Evolutionary conservation across 2,797 vertebrate species (phyloP).

Genomic region (Chrosomus eos): DNA sequence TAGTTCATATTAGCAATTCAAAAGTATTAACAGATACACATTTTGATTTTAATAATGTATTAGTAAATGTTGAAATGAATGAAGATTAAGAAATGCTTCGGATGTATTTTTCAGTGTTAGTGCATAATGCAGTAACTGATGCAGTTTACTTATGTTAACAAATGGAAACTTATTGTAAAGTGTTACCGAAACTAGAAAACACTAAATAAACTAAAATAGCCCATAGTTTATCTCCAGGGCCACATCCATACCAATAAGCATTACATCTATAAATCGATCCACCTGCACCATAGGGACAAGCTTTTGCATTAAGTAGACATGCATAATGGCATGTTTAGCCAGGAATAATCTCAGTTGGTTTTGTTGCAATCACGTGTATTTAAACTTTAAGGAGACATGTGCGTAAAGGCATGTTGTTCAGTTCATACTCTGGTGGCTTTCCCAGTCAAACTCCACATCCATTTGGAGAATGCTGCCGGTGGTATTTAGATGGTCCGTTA

Average conservation of each 20-base stretch:
- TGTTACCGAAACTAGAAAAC: neutral
- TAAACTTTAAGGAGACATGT: slow-evolving; percentile 55
- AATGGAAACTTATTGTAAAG: neutral
- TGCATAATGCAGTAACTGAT: neutral
- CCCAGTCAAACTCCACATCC: slow-evolving; percentile 72
- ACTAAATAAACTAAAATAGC: neutral
- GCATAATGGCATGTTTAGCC: neutral
- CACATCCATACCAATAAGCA: neutral
- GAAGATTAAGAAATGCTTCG: neutral
- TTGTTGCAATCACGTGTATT: slow-evolving; percentile 1
- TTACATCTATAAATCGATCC: slow-evolving; percentile 3
- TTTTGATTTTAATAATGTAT: neutral
- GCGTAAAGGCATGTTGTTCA: slow-evolving; percentile 63
- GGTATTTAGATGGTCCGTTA: slow-evolving; percentile 75
- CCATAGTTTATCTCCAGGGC: neutral
- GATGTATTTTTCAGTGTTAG: neutral
- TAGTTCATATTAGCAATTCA: too few relatives aligned
- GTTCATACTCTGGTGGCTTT: slow-evolving; percentile 60
- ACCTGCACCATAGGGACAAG: neutral
- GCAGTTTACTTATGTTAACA: neutral
- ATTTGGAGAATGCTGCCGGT: slow-evolving; percentile 63
- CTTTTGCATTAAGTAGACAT: slow-evolving; percentile 23
- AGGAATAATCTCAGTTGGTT: neutral
- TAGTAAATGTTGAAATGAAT: too few relatives aligned
- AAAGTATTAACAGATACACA: neutral